A percentile compares a stretch with the other conserved stretches of the same genome.
Conservation (phyloP, 2,888 invertebrate species). For the Lacanobia wlatinum region DNA sequence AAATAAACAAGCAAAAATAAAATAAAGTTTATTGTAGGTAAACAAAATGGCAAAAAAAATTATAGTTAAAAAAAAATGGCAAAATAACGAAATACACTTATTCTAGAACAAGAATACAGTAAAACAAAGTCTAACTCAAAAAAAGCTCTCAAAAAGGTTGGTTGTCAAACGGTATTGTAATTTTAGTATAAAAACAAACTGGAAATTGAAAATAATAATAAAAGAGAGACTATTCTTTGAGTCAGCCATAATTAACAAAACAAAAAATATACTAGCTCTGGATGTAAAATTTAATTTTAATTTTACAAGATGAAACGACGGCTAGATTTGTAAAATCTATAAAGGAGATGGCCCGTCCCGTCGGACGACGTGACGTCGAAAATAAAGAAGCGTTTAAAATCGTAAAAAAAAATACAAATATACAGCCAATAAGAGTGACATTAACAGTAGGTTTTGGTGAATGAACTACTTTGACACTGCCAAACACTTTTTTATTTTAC, state of each 20-base stretch:
- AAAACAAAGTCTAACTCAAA: constrained; percentile 18
- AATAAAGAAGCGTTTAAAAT: background rate
- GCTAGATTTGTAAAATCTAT: background rate
- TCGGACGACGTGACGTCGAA: constrained; percentile 29
- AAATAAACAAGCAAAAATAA: constrained; percentile 52
- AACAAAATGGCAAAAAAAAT: constrained; percentile 21
- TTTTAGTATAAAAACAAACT: background rate
- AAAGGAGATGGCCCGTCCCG: constrained; percentile 25
- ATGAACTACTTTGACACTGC: background rate
- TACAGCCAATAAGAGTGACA: background rate
- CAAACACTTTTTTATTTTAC: background rate
- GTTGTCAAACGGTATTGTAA: background rate
- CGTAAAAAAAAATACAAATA: constrained; percentile 7
- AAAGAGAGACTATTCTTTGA: background rate
- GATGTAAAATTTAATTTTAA: background rate
- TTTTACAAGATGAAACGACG: background rate
- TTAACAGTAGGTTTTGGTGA: constrained; percentile 1
- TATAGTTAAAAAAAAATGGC: background rate
- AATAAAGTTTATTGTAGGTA: constrained; percentile 50
- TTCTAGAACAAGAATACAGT: background rate
- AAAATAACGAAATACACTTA: constrained; percentile 1
- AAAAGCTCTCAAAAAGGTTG: background rate
- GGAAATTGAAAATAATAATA: background rate
- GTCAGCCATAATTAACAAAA: background rate
- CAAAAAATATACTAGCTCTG: background rate